A percentile compares a stretch with the other conserved stretches of the same genome.
phyloP scores from a whole-genome alignment of 2,797 vertebrate genomes.

The Threskiornis aethiopicus region DNA sequence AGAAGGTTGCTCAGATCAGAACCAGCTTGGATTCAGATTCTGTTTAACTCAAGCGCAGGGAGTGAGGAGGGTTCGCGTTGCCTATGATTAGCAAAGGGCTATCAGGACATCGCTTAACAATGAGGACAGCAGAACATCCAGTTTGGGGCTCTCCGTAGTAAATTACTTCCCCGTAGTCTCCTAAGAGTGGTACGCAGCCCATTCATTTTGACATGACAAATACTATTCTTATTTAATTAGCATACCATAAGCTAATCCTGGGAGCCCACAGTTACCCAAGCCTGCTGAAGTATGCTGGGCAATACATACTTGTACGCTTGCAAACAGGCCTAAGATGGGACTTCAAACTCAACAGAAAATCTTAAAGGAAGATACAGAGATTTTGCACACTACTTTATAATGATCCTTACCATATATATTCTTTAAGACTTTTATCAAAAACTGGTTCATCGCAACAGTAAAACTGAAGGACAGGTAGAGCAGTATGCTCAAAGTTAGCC shows the following conservation, averaged over 20 bases:
- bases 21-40: background rate
- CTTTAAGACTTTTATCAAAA: background rate
- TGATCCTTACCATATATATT: background rate
- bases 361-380: background rate
- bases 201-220: background rate
- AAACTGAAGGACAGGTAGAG: background rate
- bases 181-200: background rate
- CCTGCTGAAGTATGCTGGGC: background rate
- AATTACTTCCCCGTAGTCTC: background rate
- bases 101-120: rapidly evolving
- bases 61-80: background rate
- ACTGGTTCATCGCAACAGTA: background rate
- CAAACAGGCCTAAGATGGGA: background rate
- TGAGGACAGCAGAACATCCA: background rate
- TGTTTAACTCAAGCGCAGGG: background rate
- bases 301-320: background rate
- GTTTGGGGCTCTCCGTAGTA: background rate
- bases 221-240: background rate
- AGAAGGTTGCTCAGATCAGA: background rate
- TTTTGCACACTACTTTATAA: background rate
- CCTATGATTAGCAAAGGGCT: background rate
- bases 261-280: background rate
- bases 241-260: background rate
- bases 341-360: background rate
- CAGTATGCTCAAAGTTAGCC: background rate